A percentile compares a stretch with the other conserved stretches of the same genome.
These are phyloP conservation scores for Sminthurides bifidus DNA, from an alignment of 1,140 invertebrate genomes.

Conservation along the genomic window DNA sequence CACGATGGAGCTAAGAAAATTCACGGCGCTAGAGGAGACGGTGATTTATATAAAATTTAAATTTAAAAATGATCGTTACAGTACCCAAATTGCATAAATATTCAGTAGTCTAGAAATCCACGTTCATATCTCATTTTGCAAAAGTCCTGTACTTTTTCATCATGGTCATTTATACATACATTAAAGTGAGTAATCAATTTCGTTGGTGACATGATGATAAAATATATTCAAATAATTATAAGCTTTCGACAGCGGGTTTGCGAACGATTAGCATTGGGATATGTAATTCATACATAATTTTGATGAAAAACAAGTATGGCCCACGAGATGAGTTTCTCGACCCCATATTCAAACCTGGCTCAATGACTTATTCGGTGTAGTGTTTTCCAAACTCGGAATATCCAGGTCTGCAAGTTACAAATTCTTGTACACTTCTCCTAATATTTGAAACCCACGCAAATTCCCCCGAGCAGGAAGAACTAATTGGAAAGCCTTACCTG, in stretches of 20 bases:
- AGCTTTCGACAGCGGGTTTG: no score
- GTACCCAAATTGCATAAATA: constrained; percentile 7
- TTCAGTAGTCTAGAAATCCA: not conserved
- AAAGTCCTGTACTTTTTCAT: constrained; percentile 12
- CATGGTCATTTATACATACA: constrained; percentile 5
- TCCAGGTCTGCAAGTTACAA: no score
- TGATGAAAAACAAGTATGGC: not conserved
- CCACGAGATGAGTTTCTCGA: not conserved
- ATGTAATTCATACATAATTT: not conserved
- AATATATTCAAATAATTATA: not conserved
- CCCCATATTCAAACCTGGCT: no score
- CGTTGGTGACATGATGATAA: constrained; percentile 1
- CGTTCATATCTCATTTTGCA: constrained; percentile 6
- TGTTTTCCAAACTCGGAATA: no score
- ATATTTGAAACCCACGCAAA: no score
- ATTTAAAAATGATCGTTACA: not conserved
- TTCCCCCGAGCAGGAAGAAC: no score
- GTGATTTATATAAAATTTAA: not conserved
- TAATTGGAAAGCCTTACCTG: not conserved
- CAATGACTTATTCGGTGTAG: no score
- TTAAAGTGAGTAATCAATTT: no score
- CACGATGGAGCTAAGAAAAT: not conserved
- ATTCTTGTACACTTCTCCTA: no score
- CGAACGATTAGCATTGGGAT: no score
- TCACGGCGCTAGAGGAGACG: not conserved